A percentile compares a stretch with the other conserved stretches of the same genome.
These are phyloP conservation scores for Melolontha melolontha DNA, from an alignment of 2,888 invertebrate genomes.

Conservation along the genomic window DNA sequence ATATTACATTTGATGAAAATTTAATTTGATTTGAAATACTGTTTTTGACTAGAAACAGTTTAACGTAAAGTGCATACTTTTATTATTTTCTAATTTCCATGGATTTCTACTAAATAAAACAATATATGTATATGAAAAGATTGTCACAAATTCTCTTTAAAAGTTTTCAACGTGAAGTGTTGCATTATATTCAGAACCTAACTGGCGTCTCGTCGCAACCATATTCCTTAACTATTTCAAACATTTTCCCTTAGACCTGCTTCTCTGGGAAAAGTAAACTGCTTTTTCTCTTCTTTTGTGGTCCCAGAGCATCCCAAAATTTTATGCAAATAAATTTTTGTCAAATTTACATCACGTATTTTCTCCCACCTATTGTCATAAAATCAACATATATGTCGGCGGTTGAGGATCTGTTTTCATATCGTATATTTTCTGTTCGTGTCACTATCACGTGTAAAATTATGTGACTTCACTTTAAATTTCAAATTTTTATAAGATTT, in stretches of 20 bases:
- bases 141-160: no score
- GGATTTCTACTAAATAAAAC: no score
- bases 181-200: neutral
- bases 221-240: constrained; percentile 8
- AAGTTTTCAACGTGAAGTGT: neutral
- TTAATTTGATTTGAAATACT: no score
- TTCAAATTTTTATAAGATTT: no score
- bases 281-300: neutral
- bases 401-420: constrained; percentile 15
- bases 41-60: no score
- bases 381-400: constrained; percentile 12
- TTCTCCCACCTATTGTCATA: constrained; percentile 7
- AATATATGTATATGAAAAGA: no score
- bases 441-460: neutral
- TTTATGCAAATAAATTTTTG: constrained; percentile 33
- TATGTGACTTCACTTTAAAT: constrained; percentile 1
- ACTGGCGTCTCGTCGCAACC: constrained; percentile 1
- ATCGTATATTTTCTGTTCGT: constrained; percentile 12
- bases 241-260: constrained; percentile 2
- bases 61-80: no score
- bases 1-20: no score
- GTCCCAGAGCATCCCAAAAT: constrained; percentile 8
- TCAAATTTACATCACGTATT: constrained; percentile 35
- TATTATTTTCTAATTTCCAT: no score
- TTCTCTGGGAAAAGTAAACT: constrained; percentile 5